Base-by-base conservation (phyloP, 2,888 invertebrate species). In the Merodon equestris region DNA sequence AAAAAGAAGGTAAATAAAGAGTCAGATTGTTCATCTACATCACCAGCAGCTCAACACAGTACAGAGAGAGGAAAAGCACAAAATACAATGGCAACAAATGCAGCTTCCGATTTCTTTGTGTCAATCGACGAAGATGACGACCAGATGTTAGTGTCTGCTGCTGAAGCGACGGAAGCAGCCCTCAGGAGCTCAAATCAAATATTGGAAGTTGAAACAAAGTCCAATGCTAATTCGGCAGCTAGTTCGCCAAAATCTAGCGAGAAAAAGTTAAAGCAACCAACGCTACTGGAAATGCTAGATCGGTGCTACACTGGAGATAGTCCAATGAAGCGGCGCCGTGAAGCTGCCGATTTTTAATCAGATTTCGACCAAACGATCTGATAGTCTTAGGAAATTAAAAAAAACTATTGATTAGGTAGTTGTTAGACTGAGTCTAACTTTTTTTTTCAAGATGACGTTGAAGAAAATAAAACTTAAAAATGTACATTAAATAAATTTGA, bases 271-370 rank as follows among this genome's bases (percentile, higher is more conserved):
- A 83, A 87, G 0, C 88, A 88, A 67, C 81, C 84, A 64, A 83
- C 86, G 0, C 82, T 88, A 14, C 79, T 88, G 42, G 89, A 88
- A 48, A 87, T 88, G 88, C 83, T 88, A 42, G 89, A 88, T 72
- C 83, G 83, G 1, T 85, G 85, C 60, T 87, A 88, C 54, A 85
- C 84, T 1, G 83, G 84, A 44, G 85, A 84, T 1, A 83, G 83
- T 53, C 82, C 83, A 1, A 9, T 75, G 19, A 81, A 81, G 56
- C 68, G 81, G 13, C 68, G 81, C 0, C 57, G 68, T 10, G 75
- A 75, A 57, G 60, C 61, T 13, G 44, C 54, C 9, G 61, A 75
- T 57, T 67, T 61, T 51, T 81, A 75, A 40, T 34, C 27, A 27
- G 9, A 10, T 27, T 13, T 50, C 27, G 7, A 27, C 27, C 27